Conservation (phyloP, 2,888 invertebrate genomes). For the Stenolophus ochropezus region DNA sequence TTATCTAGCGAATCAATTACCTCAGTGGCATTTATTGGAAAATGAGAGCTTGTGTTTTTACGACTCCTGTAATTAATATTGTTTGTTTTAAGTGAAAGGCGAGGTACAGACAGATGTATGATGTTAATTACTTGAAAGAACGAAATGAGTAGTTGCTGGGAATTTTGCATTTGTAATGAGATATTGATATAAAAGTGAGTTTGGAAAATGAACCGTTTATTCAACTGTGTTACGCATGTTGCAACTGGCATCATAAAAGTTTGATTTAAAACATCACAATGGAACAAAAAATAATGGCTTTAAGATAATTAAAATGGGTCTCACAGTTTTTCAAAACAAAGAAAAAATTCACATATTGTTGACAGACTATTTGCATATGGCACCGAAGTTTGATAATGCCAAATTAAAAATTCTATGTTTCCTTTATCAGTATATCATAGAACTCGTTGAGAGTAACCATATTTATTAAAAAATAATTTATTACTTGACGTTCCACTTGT, state of each 20-base stretch:
- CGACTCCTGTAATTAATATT: slow-evolving; percentile 13
- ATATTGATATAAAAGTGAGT: background rate
- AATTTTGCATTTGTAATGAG: slow-evolving; percentile 35
- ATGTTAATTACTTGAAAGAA: slow-evolving; percentile 27
- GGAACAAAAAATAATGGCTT: background rate
- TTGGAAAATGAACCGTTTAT: background rate
- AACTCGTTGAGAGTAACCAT: too few species aligned
- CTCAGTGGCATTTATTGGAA: slow-evolving; percentile 31
- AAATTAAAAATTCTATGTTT: too few species aligned
- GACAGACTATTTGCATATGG: too few species aligned
- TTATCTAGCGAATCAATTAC: background rate
- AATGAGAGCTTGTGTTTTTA: slow-evolving; percentile 17
- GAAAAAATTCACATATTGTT: too few species aligned
- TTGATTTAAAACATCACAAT: background rate
- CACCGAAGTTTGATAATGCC: too few species aligned
- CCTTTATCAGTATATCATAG: too few species aligned
- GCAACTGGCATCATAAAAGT: background rate
- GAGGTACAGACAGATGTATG: slow-evolving; percentile 12
- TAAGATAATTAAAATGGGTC: too few species aligned
- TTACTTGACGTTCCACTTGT: too few species aligned
- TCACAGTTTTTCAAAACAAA: too few species aligned
- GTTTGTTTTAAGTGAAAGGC: slow-evolving; percentile 38
- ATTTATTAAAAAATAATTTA: too few species aligned
- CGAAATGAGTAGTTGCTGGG: background rate
- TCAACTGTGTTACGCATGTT: background rate